A percentile compares a stretch with the other conserved stretches of the same genome.
These are phyloP conservation scores for Planiliza haematocheilus DNA, from an alignment of 2,113 vertebrate species.

Conservation along the genomic window DNA sequence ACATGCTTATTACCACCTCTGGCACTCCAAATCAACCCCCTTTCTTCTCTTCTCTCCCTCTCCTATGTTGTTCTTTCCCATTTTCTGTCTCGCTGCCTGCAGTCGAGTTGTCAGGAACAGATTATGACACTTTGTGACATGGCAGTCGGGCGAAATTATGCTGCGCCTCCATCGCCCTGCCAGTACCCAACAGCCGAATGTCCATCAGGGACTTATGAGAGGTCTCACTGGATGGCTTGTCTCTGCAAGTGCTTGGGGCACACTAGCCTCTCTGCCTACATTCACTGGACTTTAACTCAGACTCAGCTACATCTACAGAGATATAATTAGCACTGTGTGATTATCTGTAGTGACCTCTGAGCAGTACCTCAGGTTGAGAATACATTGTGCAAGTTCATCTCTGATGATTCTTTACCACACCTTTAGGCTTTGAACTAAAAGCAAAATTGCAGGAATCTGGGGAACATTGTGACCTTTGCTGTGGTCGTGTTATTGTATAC, in stretches of 20 bases:
- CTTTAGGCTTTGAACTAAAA: constrained; percentile 38
- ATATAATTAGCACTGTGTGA: constrained; percentile 59
- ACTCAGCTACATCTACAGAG: constrained; percentile 34
- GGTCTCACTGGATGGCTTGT: constrained; percentile 54
- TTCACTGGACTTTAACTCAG: constrained; percentile 61
- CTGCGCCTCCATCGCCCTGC: constrained; percentile 90
- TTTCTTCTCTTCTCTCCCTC: constrained; percentile 52
- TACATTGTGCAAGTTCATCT: constrained; percentile 35
- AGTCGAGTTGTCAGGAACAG: constrained; percentile 89
- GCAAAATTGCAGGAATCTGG: constrained; percentile 9
- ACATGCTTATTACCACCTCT: constrained; percentile 88
- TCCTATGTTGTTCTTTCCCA: constrained; percentile 61
- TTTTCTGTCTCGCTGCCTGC: constrained; percentile 58
- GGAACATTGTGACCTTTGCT: constrained; percentile 43
- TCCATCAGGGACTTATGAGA: constrained; percentile 85
- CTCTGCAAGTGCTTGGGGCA: constrained; percentile 53
- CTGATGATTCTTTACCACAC: constrained; percentile 48
- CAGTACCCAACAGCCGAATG: constrained; percentile 86
- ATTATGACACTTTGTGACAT: constrained; percentile 95
- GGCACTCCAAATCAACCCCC: constrained; percentile 91
- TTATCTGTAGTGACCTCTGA: constrained; percentile 52
- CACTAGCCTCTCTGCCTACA: constrained; percentile 33
- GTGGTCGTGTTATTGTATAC: constrained; percentile 34
- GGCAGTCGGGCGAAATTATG: constrained; percentile 92
- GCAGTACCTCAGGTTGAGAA: constrained; percentile 46